A percentile compares a stretch with the other conserved stretches of the same genome.
phyloP scores from a whole-genome alignment of 1,140 invertebrate species.

The Glomeris maerens region DNA sequence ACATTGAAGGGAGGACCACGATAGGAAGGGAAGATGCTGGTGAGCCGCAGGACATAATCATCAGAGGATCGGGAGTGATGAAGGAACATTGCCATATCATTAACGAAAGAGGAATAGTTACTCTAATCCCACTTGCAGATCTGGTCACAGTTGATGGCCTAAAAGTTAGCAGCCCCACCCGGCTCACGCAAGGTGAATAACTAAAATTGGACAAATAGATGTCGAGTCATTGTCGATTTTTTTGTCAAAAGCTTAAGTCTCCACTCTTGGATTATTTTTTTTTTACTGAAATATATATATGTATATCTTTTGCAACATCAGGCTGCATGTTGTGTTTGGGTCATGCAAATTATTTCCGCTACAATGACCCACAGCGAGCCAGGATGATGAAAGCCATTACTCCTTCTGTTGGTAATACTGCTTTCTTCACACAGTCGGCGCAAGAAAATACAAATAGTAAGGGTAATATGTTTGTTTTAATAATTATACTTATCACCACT shows the following conservation, averaged over 20 bases:
- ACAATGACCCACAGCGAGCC: conserved; percentile 78
- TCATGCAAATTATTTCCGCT: conserved; percentile 70
- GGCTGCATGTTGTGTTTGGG: conserved; percentile 75
- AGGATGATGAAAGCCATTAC: conserved; percentile 64
- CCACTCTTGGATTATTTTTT: not conserved
- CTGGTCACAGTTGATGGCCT: conserved; percentile 51
- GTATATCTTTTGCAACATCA: conserved; percentile 27
- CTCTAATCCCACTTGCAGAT: conserved; percentile 55
- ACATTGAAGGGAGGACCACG: conserved; percentile 50
- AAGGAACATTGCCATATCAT: conserved; percentile 68
- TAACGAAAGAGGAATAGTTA: conserved; percentile 62
- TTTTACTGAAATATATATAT: conserved; percentile 1
- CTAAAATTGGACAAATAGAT: too few relatives aligned
- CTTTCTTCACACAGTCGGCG: too few relatives aligned
- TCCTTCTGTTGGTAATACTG: too few relatives aligned
- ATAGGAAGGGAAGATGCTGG: conserved; percentile 41
- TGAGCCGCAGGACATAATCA: conserved; percentile 55
- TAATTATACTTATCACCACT: too few relatives aligned
- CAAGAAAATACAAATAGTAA: too few relatives aligned
- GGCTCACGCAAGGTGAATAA: conserved; percentile 64
- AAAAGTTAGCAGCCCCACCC: conserved; percentile 43
- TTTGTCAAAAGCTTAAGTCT: too few relatives aligned
- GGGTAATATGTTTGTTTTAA: too few relatives aligned
- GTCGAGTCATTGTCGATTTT: too few relatives aligned
- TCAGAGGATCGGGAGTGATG: conserved; percentile 65